These are phyloP conservation scores for Ciona savignyi DNA, from an alignment of 23 tunicate species.

Conservation along the genomic window DNA sequence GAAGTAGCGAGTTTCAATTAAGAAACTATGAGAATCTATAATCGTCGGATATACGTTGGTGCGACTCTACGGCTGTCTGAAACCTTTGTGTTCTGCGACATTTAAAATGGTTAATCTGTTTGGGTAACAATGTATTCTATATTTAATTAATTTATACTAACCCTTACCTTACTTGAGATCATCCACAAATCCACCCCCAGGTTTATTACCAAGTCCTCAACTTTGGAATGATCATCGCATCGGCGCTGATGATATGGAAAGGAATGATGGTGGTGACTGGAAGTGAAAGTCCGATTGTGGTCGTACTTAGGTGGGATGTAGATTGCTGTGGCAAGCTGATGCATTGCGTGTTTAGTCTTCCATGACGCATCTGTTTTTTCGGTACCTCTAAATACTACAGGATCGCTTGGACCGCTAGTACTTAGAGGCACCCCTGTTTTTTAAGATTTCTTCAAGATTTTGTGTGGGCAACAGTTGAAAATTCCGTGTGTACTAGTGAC, in stretches of 20 bases:
- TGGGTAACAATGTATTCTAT: neutral
- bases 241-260: slow-evolving; percentile 98
- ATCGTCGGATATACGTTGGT: too few relatives aligned
- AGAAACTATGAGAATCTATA: too few relatives aligned
- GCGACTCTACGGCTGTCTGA: too few relatives aligned
- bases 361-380: too few relatives aligned
- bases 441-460: neutral
- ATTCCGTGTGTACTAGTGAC: too few relatives aligned
- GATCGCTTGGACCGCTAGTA: too few relatives aligned
- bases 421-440: too few relatives aligned
- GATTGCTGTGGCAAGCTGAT: neutral
- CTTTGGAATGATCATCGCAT: slow-evolving; percentile 95
- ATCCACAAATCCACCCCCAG: too few relatives aligned
- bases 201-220: slow-evolving; percentile 78
- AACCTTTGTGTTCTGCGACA: too few relatives aligned
- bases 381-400: too few relatives aligned
- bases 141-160: neutral
- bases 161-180: neutral
- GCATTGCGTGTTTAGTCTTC: too few relatives aligned
- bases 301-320: slow-evolving; percentile 63
- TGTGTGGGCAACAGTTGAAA: neutral
- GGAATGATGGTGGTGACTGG: slow-evolving; percentile 91
- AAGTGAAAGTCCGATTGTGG: slow-evolving; percentile 95
- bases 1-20: too few relatives aligned
- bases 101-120: neutral